phyloP scores from a whole-genome alignment of 2,797 vertebrate species.

The Notolabrus celidotus region DNA sequence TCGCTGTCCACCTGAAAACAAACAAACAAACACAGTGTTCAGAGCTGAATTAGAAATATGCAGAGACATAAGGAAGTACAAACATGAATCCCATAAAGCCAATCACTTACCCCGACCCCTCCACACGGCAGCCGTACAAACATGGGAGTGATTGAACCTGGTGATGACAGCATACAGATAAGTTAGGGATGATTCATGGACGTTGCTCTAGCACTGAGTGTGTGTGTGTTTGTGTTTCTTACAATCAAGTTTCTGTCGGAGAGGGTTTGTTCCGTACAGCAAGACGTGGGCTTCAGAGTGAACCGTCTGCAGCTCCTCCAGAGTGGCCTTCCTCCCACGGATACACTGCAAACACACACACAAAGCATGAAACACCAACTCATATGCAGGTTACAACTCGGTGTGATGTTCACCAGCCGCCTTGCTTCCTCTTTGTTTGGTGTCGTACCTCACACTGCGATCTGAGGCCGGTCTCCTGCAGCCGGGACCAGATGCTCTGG shows the following conservation, averaged over 20 bases:
- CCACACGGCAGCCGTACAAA: conserved; percentile 94
- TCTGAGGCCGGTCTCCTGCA: conserved; percentile 98
- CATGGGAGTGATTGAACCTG: conserved; percentile 93
- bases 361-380: conserved; percentile 47
- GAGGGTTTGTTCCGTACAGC: conserved; percentile 93
- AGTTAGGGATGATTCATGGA: not conserved
- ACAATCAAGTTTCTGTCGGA: conserved; percentile 94
- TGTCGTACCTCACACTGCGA: conserved; percentile 92
- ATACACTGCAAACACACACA: conserved; percentile 86
- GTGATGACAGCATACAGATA: not conserved
- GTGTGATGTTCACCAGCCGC: not conserved
- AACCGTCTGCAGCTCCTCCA: conserved; percentile 94
- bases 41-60: too few relatives aligned
- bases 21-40: not conserved
- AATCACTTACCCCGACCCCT: conserved; percentile 94
- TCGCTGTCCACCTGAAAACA: conserved; percentile 94
- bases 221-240: conserved; percentile 61
- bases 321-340: conserved; percentile 93
- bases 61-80: too few relatives aligned
- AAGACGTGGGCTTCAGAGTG: conserved; percentile 93
- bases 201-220: too few relatives aligned
- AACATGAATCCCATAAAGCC: too few relatives aligned
- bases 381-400: conserved; percentile 29
- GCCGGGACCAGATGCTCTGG: conserved; percentile 98
- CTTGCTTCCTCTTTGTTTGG: not conserved